phyloP scores from a whole-genome alignment of 2,113 vertebrate species.

The Coregonus clupeaformis region DNA sequence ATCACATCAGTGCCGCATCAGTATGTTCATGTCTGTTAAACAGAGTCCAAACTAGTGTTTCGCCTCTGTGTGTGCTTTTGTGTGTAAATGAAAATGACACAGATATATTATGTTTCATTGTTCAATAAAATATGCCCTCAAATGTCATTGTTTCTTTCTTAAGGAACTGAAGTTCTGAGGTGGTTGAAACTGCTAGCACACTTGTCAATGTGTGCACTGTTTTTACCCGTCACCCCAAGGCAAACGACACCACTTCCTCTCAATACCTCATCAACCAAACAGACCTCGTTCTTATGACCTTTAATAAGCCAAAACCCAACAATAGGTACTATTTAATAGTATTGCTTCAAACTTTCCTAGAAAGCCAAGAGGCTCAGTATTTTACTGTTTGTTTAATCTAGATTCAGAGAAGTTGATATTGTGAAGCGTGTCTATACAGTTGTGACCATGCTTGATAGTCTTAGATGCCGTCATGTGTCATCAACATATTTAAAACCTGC shows the following conservation, averaged over 20 bases:
- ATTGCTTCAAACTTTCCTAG: too few relatives aligned
- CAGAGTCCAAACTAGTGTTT: conserved; percentile 40
- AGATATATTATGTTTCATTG: background rate
- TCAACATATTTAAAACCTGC: too few relatives aligned
- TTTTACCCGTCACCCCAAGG: background rate
- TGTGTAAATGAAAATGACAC: conserved; percentile 16
- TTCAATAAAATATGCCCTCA: background rate
- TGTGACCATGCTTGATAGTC: too few relatives aligned
- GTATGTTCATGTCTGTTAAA: conserved; percentile 48
- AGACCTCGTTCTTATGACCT: background rate
- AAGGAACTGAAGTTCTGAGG: background rate
- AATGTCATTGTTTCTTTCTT: too few relatives aligned
- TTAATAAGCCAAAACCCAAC: too few relatives aligned
- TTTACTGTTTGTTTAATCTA: too few relatives aligned
- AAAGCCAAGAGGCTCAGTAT: too few relatives aligned
- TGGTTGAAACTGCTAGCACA: conserved; percentile 6
- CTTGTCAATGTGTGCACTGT: background rate
- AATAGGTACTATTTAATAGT: too few relatives aligned
- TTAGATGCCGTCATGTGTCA: too few relatives aligned
- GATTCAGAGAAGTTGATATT: too few relatives aligned
- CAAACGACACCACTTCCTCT: background rate
- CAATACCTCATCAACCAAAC: background rate
- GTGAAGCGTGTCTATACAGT: too few relatives aligned
- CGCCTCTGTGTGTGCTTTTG: background rate
- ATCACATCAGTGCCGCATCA: conserved; percentile 65